phyloP scores from a whole-genome alignment of 2,113 vertebrate genomes.

The Nipponia nippon region DNA sequence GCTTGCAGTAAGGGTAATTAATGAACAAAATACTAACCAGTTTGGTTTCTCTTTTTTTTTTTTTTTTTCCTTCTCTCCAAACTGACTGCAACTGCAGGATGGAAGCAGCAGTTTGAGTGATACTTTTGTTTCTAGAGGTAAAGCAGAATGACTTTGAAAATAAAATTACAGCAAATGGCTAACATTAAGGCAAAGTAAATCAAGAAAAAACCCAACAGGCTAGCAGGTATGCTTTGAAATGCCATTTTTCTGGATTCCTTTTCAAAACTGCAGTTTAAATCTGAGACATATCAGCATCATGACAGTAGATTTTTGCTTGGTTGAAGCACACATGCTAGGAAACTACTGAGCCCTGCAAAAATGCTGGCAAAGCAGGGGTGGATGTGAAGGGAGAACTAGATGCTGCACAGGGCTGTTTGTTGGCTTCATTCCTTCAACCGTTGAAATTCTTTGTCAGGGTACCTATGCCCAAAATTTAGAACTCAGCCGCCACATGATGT shows the following conservation, averaged over 20 bases:
- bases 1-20: neutral
- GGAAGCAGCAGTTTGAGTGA: neutral
- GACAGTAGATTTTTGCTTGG: neutral
- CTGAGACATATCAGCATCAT: neutral
- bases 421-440: neutral
- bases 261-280: neutral
- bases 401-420: neutral
- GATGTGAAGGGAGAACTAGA: neutral
- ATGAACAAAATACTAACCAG: neutral
- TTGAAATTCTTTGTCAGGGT: neutral
- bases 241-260: neutral
- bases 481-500: neutral
- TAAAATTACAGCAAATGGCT: neutral
- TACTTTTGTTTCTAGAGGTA: neutral
- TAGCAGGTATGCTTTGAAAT: neutral
- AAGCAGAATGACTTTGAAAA: neutral
- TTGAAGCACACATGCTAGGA: neutral
- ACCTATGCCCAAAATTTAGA: neutral
- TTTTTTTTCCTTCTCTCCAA: too few relatives aligned
- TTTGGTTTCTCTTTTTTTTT: too few relatives aligned
- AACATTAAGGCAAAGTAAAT: neutral
- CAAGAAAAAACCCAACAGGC: neutral
- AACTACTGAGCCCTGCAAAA: neutral
- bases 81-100: neutral
- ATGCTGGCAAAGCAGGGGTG: neutral